These are phyloP conservation scores for Psix sp. DNA, from an alignment of 1,140 invertebrate species.

Conservation along the genomic window DNA sequence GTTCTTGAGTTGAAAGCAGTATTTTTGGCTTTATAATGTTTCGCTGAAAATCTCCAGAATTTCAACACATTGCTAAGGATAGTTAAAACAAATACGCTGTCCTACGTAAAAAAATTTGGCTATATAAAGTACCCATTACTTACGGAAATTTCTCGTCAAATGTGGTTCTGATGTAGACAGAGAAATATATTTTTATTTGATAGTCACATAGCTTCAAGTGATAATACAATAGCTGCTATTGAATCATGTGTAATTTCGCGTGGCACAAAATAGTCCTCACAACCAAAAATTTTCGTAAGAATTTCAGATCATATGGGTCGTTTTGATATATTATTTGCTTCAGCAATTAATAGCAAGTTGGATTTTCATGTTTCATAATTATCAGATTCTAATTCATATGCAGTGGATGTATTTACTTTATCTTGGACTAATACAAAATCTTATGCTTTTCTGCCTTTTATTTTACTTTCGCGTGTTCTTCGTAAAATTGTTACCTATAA, in stretches of 20 bases:
- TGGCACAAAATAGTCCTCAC: slow-evolving; percentile 28
- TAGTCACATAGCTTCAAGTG: slow-evolving; percentile 3
- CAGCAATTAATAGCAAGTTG: slow-evolving; percentile 53
- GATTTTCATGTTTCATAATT: too few species aligned
- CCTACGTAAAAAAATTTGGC: slow-evolving; percentile 3
- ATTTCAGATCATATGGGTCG: slow-evolving; percentile 48
- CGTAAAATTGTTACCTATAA: slow-evolving; percentile 25
- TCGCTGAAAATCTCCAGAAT: slow-evolving; percentile 2
- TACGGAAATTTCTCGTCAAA: not conserved
- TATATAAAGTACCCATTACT: slow-evolving; percentile 5
- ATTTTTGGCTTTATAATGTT: slow-evolving; percentile 2
- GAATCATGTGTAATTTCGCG: slow-evolving; percentile 1
- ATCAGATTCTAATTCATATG: too few species aligned
- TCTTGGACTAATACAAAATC: slow-evolving; percentile 36
- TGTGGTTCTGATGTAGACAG: not conserved
- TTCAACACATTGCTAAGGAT: slow-evolving; percentile 6
- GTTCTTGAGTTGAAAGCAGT: too few species aligned
- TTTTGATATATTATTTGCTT: slow-evolving; percentile 55
- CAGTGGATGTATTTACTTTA: slow-evolving; percentile 46
- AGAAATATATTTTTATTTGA: slow-evolving; percentile 6
- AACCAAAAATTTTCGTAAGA: slow-evolving; percentile 14
- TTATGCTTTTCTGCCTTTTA: slow-evolving; percentile 55
- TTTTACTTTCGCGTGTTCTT: slow-evolving; percentile 37
- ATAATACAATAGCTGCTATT: slow-evolving; percentile 5
- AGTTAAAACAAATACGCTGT: slow-evolving; percentile 9